Conservation (phyloP, 2,113 vertebrate genomes). For the Corythoichthys haematopterus region DNA sequence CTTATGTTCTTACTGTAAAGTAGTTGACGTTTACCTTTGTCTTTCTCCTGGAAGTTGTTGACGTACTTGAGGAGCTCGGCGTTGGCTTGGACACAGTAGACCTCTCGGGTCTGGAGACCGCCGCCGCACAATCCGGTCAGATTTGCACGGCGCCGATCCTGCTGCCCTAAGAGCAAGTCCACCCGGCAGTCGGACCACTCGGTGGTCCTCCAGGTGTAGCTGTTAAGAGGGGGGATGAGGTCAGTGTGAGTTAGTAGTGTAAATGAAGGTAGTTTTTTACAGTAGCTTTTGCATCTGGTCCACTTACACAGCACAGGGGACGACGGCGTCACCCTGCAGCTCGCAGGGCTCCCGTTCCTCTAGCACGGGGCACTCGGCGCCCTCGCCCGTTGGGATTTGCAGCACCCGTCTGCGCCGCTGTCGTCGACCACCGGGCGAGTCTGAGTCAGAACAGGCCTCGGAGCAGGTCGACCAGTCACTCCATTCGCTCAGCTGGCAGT, state of each 20-base stretch:
- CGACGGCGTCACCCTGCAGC: conserved; percentile 71
- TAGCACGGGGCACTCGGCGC: conserved; percentile 75
- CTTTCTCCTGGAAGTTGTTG: conserved; percentile 75
- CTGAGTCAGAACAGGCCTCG: conserved; percentile 76
- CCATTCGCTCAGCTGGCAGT: conserved; percentile 88
- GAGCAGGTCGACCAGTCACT: conserved; percentile 83
- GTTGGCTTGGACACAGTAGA: conserved; percentile 85
- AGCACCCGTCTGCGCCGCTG: conserved; percentile 75
- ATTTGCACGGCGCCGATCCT: conserved; percentile 88
- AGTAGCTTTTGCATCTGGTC: background rate
- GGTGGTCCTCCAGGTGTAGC: conserved; percentile 85
- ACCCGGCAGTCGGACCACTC: conserved; percentile 94
- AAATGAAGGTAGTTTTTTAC: no score
- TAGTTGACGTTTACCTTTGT: conserved; percentile 74
- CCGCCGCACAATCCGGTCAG: conserved; percentile 90
- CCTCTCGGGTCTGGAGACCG: conserved; percentile 85
- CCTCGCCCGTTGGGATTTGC: conserved; percentile 80
- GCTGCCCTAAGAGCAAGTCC: conserved; percentile 87
- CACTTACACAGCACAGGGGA: conserved; percentile 86
- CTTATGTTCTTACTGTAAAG: no score
- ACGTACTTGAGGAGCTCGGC: conserved; percentile 80
- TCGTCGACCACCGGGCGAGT: conserved; percentile 72
- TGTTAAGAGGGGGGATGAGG: conserved; percentile 32
- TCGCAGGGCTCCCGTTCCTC: conserved; percentile 81
- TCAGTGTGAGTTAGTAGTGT: background rate